Evolutionary conservation across 2,113 vertebrate genomes (phyloP).

Genomic region (Saiga tatarica): DNA sequence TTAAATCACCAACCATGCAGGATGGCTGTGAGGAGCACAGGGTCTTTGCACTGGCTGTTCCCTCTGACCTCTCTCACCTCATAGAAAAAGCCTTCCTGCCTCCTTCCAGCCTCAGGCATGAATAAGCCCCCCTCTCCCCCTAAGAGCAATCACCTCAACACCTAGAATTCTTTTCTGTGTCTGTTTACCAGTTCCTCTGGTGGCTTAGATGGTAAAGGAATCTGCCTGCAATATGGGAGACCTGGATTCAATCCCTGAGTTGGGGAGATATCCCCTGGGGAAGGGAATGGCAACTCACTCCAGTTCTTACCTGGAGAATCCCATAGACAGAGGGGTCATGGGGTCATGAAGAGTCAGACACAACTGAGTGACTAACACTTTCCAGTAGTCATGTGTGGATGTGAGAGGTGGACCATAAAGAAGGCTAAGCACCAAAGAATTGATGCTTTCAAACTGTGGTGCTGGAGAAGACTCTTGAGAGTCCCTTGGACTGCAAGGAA

Average conservation of each 20-base stretch:
- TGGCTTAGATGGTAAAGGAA: neutral
- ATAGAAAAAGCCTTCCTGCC: neutral
- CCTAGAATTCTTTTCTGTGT: neutral
- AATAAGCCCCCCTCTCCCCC: accelerated
- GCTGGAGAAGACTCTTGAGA: neutral
- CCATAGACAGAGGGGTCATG: neutral
- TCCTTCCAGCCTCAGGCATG: too few relatives aligned
- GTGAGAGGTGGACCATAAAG: neutral
- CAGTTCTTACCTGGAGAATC: neutral
- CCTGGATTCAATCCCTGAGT: neutral
- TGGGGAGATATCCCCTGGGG: neutral
- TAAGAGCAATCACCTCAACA: neutral
- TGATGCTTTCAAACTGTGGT: neutral
- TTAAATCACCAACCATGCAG: accelerated
- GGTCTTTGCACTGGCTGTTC: neutral
- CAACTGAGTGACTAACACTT: neutral
- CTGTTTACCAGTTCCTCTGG: neutral
- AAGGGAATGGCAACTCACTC: neutral
- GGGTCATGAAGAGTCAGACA: neutral
- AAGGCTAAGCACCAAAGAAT: neutral
- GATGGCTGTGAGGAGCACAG: neutral
- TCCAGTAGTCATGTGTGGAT: neutral
- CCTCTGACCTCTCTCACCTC: neutral
- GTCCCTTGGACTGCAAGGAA: neutral
- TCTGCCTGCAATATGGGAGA: neutral